These are phyloP conservation scores for Philereme vetulata DNA, from an alignment of 2,888 invertebrate species.

Conservation along the genomic window DNA sequence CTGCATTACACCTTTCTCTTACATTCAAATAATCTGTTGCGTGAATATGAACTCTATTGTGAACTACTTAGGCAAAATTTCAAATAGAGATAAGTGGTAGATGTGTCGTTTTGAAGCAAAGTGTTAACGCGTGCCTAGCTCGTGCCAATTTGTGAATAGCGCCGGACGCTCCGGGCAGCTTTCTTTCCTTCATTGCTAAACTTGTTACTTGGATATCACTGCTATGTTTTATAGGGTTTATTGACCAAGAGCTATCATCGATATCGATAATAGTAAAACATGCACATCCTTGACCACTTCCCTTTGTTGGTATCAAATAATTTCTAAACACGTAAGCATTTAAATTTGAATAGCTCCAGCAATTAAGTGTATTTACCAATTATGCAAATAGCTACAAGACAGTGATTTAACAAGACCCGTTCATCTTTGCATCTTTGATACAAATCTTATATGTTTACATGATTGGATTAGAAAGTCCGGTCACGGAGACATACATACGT, in stretches of 20 bases:
- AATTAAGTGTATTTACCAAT: slow-evolving; percentile 39
- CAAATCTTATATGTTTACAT: slow-evolving; percentile 42
- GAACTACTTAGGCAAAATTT: slow-evolving; percentile 40
- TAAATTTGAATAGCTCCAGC: slow-evolving; percentile 29
- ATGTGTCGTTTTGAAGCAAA: slow-evolving; percentile 46
- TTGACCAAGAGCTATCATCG: slow-evolving; percentile 56
- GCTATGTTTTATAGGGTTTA: slow-evolving; percentile 64
- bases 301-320: slow-evolving; percentile 28
- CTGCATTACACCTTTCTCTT: slow-evolving; percentile 34
- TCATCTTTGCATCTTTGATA: slow-evolving; percentile 40
- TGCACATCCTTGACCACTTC: slow-evolving; percentile 21
- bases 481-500: slow-evolving; percentile 41
- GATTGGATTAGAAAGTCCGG: slow-evolving; percentile 42
- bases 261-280: slow-evolving; percentile 46
- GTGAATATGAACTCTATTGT: slow-evolving; percentile 36
- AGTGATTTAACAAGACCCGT: slow-evolving; percentile 39
- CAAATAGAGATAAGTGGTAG: slow-evolving; percentile 22
- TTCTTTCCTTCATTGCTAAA: slow-evolving; percentile 80
- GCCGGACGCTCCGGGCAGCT: slow-evolving; percentile 78
- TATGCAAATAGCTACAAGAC: slow-evolving; percentile 36
- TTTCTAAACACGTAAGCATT: slow-evolving; percentile 28
- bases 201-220: slow-evolving; percentile 79
- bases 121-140: slow-evolving; percentile 74
- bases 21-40: slow-evolving; percentile 21
- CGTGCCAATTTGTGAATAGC: slow-evolving; percentile 83